Conservation (phyloP, 2,797 vertebrate species). For the Sebastolobus alascanus region DNA sequence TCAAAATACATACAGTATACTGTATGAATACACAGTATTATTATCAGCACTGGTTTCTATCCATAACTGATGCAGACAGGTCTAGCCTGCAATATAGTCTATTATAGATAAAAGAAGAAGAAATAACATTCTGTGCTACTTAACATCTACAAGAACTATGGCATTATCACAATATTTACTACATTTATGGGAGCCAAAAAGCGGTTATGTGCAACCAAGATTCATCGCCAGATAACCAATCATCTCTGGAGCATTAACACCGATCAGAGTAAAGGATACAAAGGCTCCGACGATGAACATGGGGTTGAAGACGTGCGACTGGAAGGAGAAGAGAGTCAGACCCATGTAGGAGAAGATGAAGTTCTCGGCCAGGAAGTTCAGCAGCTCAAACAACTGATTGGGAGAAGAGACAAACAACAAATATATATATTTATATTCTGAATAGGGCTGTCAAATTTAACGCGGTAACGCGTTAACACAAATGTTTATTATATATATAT, state of each 20-base stretch:
- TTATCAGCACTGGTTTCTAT: neutral
- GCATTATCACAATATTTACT: neutral
- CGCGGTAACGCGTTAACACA: no score
- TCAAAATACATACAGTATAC: neutral
- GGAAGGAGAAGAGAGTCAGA: conserved; percentile 96
- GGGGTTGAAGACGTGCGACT: conserved; percentile 96
- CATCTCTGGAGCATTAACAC: neutral
- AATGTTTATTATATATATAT: no score
- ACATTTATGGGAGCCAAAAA: neutral
- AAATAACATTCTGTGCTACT: neutral
- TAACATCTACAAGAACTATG: neutral
- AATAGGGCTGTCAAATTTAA: no score
- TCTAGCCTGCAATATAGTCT: neutral
- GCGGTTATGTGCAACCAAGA: neutral
- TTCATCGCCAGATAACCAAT: neutral
- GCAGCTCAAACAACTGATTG: conserved; percentile 94
- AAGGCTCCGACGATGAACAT: conserved; percentile 95
- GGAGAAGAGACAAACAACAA: conserved; percentile 10
- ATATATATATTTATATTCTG: neutral
- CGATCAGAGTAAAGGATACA: conserved; percentile 88
- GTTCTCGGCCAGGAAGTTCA: conserved; percentile 99
- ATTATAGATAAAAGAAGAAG: neutral
- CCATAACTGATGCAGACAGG: conserved; percentile 1
- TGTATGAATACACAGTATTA: neutral
- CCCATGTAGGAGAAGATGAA: conserved; percentile 99